A percentile compares a stretch with the other conserved stretches of the same genome.
Conservation (phyloP, 1,140 invertebrate species). For the Coptotermes formosanus region DNA sequence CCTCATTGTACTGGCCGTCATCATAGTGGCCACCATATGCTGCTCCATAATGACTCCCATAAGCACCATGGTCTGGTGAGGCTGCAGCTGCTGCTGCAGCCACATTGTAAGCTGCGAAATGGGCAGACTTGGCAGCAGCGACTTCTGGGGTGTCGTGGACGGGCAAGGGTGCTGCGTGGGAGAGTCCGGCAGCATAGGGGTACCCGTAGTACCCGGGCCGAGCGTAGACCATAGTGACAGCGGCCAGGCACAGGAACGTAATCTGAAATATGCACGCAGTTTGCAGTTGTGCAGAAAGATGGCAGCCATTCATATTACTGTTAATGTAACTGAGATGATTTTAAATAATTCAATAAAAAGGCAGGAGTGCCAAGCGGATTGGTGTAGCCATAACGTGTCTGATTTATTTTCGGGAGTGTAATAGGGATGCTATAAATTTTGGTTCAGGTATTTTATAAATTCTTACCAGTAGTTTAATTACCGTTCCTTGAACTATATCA, state of each 20-base stretch:
- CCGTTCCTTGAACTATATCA: too few relatives aligned
- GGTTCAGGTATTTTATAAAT: too few relatives aligned
- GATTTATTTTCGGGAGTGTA: too few relatives aligned
- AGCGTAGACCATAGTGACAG: background rate
- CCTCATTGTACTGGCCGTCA: background rate
- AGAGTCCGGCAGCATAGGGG: conserved; percentile 43
- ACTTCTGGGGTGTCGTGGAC: conserved; percentile 42
- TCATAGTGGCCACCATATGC: background rate
- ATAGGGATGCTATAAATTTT: too few relatives aligned
- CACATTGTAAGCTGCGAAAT: conserved; percentile 39
- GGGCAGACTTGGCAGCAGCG: conserved; percentile 40
- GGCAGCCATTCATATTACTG: too few relatives aligned
- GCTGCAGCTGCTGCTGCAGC: background rate
- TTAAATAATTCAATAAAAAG: too few relatives aligned
- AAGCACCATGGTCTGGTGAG: background rate
- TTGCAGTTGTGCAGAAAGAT: too few relatives aligned
- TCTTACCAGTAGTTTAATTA: too few relatives aligned
- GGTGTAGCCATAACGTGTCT: too few relatives aligned
- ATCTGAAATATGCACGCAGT: background rate
- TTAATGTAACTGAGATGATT: too few relatives aligned
- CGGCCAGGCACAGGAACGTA: background rate
- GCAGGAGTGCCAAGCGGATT: too few relatives aligned
- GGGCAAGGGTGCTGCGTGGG: conserved; percentile 37
- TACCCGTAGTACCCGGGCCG: conserved; percentile 44
- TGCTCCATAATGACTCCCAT: background rate